phyloP scores from a whole-genome alignment of 2,797 vertebrate species.

The Orientallactaga sibirica region DNA sequence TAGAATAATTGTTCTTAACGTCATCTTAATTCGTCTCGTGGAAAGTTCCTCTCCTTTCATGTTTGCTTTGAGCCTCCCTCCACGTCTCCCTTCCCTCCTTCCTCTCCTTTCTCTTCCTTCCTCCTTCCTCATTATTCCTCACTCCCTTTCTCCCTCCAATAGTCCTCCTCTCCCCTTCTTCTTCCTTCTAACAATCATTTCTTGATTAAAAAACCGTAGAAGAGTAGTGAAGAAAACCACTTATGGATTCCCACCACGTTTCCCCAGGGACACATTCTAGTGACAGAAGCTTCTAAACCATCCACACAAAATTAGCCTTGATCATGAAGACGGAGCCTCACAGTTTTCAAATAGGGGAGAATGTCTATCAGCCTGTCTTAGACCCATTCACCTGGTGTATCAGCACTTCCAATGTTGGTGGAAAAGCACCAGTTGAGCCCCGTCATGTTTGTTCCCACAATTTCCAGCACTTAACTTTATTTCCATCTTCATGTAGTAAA shows the following conservation, averaged over 20 bases:
- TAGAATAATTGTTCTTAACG: conserved; percentile 37
- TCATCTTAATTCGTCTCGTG: neutral
- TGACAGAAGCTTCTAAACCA: neutral
- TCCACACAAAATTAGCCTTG: neutral
- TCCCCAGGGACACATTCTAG: neutral
- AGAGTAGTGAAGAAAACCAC: neutral
- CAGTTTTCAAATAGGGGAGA: neutral
- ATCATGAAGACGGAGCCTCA: neutral
- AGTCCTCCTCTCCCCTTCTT: too few relatives aligned
- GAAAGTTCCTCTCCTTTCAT: conserved; percentile 12
- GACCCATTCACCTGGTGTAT: neutral
- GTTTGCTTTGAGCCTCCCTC: neutral
- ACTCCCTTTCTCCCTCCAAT: too few relatives aligned
- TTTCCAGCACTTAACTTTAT: neutral
- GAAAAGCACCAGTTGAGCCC: neutral
- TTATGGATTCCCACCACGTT: neutral
- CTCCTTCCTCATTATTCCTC: too few relatives aligned
- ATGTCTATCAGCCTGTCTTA: neutral
- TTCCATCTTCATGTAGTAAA: neutral
- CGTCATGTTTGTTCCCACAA: neutral
- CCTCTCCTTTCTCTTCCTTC: neutral
- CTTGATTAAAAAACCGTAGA: neutral
- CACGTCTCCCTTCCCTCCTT: too few relatives aligned
- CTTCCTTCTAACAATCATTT: neutral
- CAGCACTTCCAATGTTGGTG: neutral